Percentiles rank a stretch among this genome's conserved stretches.
Evolutionary conservation across 2,888 invertebrate species (phyloP).

Genomic region (Allolobophora icterica): DNA sequence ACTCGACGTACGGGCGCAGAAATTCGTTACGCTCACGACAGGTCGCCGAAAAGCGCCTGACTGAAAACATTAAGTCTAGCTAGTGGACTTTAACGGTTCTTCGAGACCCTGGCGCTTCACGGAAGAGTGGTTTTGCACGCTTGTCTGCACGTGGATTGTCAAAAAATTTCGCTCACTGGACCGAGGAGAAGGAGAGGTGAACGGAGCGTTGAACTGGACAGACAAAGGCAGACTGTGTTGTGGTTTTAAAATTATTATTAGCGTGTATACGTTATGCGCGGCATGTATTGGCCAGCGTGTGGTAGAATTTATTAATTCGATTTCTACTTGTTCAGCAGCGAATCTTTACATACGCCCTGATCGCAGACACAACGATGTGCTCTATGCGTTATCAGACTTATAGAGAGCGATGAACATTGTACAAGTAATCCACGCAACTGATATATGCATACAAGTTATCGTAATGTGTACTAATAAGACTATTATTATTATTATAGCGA

Average conservation of each 20-base stretch:
- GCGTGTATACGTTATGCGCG: background rate
- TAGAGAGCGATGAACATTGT: too few relatives aligned
- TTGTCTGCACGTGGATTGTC: background rate
- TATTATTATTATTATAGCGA: too few relatives aligned
- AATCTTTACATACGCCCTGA: too few relatives aligned
- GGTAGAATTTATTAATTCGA: background rate
- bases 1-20: background rate
- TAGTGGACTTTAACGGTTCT: background rate
- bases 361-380: too few relatives aligned
- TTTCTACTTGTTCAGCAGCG: background rate
- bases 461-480: too few relatives aligned
- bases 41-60: background rate
- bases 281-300: background rate
- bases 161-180: background rate
- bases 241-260: background rate
- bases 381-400: too few relatives aligned
- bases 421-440: background rate
- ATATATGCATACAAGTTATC: background rate
- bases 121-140: background rate
- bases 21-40: background rate
- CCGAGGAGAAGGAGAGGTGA: background rate
- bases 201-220: too few relatives aligned
- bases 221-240: constrained; percentile 1
- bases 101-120: background rate
- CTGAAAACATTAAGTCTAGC: background rate